A percentile compares a stretch with the other conserved stretches of the same genome.
These are phyloP conservation scores for Habropoda laboriosa DNA, from an alignment of 1,140 invertebrate species.

Conservation along the genomic window DNA sequence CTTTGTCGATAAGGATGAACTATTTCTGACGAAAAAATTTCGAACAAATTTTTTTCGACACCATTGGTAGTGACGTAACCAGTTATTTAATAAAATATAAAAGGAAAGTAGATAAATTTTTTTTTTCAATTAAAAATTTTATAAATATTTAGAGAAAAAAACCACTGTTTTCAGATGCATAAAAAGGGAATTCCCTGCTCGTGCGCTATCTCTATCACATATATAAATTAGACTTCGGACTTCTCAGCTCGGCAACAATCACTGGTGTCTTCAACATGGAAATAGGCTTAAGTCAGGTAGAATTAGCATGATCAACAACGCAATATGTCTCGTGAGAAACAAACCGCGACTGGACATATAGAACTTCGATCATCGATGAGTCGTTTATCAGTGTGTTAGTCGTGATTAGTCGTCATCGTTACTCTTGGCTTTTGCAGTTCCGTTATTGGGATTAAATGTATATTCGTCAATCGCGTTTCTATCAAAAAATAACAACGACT, in stretches of 20 bases:
- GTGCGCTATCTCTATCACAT: conserved; percentile 61
- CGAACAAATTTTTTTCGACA: no score
- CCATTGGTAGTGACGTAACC: background rate
- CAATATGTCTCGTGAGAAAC: conserved; percentile 37
- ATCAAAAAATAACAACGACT: conserved; percentile 11
- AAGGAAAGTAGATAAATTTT: background rate
- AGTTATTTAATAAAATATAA: background rate
- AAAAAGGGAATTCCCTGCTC: conserved; percentile 39
- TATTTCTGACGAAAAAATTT: background rate
- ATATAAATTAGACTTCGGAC: conserved; percentile 57
- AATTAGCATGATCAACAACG: conserved; percentile 51
- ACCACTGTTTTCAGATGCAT: background rate
- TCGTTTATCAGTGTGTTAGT: no score
- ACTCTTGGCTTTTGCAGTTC: background rate
- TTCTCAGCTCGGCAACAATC: conserved; percentile 49
- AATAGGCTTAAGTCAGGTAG: conserved; percentile 52
- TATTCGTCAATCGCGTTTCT: background rate
- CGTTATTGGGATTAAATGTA: background rate
- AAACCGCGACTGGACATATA: conserved; percentile 34
- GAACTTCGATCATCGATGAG: background rate
- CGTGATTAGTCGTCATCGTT: background rate
- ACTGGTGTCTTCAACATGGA: conserved; percentile 43
- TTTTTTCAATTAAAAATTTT: no score
- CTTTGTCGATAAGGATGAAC: background rate
- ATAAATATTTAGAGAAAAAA: background rate